These are phyloP conservation scores for Triops cancriformis DNA, from an alignment of 1,140 invertebrate genomes.

Conservation along the genomic window DNA sequence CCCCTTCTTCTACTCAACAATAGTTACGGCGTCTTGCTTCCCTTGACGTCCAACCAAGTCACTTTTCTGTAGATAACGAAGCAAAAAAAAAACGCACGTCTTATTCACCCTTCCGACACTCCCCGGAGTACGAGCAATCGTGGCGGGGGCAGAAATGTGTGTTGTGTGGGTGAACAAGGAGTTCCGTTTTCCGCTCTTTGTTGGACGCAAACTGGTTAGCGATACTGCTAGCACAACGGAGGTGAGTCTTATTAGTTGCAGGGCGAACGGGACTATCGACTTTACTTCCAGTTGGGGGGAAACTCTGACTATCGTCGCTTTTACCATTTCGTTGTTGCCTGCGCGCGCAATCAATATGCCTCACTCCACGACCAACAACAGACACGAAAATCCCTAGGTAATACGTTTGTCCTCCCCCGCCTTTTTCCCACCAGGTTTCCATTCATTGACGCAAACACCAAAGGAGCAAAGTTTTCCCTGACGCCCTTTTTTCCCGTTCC, in stretches of 20 bases:
- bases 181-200: neutral
- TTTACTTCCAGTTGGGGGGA: neutral
- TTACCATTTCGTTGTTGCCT: neutral
- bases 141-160: slow-evolving; percentile 4
- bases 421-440: slow-evolving; percentile 4
- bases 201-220: neutral
- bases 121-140: neutral
- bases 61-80: neutral
- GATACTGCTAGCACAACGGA: neutral
- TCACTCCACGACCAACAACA: neutral
- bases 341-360: slow-evolving; percentile 7
- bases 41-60: neutral
- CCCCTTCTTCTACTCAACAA: neutral
- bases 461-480: neutral
- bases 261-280: neutral
- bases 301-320: neutral
- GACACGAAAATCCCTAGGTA: slow-evolving; percentile 12
- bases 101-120: neutral
- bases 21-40: neutral
- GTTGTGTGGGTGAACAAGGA: neutral
- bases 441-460: neutral
- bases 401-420: slow-evolving; percentile 12
- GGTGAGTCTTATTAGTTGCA: slow-evolving; percentile 13
- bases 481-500: neutral
- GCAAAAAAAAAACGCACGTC: neutral